Base-by-base conservation (phyloP, 2,888 invertebrate species). In the Acanthococcus lagerstroemiae region DNA sequence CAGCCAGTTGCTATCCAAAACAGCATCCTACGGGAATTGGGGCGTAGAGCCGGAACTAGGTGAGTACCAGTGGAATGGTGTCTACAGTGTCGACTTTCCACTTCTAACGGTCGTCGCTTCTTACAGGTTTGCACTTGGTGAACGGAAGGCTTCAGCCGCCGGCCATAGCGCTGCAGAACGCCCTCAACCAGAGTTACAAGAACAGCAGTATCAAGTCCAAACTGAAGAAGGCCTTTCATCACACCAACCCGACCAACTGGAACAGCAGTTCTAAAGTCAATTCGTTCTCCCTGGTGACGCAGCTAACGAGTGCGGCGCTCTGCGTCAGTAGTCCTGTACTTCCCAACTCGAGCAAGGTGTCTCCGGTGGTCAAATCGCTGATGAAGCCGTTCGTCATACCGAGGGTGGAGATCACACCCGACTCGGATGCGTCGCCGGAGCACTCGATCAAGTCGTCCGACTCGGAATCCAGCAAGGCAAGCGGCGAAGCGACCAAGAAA, bases 301-400 rank as follows among this genome's bases (percentile, higher is more conserved):
- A 82, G 71, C 74, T 83, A 60, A 82, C 82, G 22, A 80, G 80
- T 57, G 82, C 83, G 1, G 82, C 82, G 1, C 75, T 83, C 15
- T 83, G 82, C 73, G 82, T 82, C 44, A 81, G 81, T 71, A 80
- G 81, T 63, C 82, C 82, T 2, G 82, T 81, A 26, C 76, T 83
- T 69, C 82, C 82, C 19, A 78, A 80, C 46, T 77, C 78, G 37
- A 76, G 76, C n/a, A 74, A 74, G 25, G 76, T 79, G 1, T 78
- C 81, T n/a, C 80, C 81, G 3, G 78, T 80, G 57, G 80, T 82
- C 54, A 82, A 81, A 72, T 81, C 80, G 56, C 76, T 82, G 19
- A 78, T 81, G 37, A 76, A 81, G 55, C 83, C 82, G 1, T 74
- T 82, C 48, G 81, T 80, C 55, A 81, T 82, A 30, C 83, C 82